Conservation (phyloP, 2,797 vertebrate genomes). For the Cichlasoma orientale region DNA sequence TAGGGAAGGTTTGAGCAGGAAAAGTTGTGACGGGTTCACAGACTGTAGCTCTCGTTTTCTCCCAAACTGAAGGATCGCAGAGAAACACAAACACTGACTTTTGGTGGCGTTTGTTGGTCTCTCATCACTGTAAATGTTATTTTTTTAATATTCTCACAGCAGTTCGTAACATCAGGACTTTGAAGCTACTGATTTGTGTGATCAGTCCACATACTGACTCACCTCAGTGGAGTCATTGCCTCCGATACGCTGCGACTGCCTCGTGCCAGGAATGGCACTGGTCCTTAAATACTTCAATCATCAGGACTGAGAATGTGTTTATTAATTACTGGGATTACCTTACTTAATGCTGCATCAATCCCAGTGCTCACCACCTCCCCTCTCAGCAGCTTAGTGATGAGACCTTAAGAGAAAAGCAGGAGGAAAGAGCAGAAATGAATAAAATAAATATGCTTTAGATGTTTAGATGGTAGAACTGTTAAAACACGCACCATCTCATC, state of each 20-base stretch:
- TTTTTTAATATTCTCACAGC: not conserved
- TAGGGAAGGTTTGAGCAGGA: no score
- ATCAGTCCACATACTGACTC: not conserved
- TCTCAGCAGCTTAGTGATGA: not conserved
- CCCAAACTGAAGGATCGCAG: no score
- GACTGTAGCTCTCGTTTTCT: no score
- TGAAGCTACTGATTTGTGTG: not conserved
- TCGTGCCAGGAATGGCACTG: not conserved
- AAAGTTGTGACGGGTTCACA: no score
- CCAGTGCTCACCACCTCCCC: not conserved
- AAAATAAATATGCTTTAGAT: not conserved
- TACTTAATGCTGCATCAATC: not conserved
- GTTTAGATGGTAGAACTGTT: not conserved
- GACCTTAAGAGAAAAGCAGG: not conserved
- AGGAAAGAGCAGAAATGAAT: not conserved
- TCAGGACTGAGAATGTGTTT: not conserved
- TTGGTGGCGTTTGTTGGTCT: not conserved
- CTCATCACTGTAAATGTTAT: not conserved
- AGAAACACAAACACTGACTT: no score
- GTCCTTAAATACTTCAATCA: not conserved
- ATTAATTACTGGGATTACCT: rapidly evolving
- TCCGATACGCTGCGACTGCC: no score
- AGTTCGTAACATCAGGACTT: not conserved
- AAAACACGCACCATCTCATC: not conserved
- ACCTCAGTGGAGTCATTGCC: no score